A percentile compares a stretch with the other conserved stretches of the same genome.
These are phyloP conservation scores for Pithys albifrons DNA, from an alignment of 2,113 vertebrate genomes.

Conservation along the genomic window DNA sequence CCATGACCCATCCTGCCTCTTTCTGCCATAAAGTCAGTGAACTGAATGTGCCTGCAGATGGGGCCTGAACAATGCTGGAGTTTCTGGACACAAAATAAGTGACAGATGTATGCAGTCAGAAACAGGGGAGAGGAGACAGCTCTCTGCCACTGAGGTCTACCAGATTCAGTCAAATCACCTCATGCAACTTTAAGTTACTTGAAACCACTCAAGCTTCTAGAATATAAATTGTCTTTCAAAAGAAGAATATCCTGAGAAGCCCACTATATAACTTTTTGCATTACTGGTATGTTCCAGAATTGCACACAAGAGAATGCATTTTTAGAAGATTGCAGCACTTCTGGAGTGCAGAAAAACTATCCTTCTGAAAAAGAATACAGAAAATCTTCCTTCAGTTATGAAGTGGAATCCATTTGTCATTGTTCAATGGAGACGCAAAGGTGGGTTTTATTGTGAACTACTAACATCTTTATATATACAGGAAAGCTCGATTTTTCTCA, in stretches of 20 bases:
- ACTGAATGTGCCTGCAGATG: background rate
- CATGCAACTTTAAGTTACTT: background rate
- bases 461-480: background rate
- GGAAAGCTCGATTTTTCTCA: background rate
- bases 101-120: background rate
- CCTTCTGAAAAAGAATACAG: background rate
- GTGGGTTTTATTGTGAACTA: background rate
- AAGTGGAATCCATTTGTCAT: background rate
- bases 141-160: background rate
- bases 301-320: background rate
- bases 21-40: background rate
- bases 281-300: background rate
- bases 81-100: background rate
- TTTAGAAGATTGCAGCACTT: background rate
- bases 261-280: background rate
- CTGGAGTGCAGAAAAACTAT: background rate
- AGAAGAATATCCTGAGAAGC: background rate
- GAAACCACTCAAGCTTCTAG: background rate
- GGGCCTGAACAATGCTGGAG: background rate
- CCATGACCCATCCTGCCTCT: background rate
- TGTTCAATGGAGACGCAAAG: slow-evolving; percentile 5
- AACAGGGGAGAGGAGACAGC: background rate
- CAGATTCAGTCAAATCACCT: background rate
- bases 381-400: background rate
- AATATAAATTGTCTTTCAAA: background rate